Evolutionary conservation across 2,888 invertebrate species (phyloP).

Genomic region (Beris morrisii): DNA sequence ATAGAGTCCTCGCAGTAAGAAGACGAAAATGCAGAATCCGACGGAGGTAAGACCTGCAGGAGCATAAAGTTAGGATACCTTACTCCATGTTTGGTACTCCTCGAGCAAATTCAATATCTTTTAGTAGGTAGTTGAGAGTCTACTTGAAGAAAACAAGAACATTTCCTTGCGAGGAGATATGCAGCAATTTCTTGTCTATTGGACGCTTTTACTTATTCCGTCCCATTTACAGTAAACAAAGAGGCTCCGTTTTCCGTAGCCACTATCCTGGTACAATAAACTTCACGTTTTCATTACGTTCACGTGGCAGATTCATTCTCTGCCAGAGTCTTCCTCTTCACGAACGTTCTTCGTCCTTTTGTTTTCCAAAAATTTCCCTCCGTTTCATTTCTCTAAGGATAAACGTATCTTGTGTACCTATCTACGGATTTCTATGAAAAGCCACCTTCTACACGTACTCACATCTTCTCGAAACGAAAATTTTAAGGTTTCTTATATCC

Average conservation of each 20-base stretch:
- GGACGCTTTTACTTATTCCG: slow-evolving; percentile 4
- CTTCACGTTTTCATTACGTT: slow-evolving; percentile 24
- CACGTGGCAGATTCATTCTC: slow-evolving; percentile 12
- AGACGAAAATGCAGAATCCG: neutral
- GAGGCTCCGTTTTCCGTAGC: neutral
- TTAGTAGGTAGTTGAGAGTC: neutral
- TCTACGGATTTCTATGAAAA: too few relatives aligned
- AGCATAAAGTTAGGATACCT: neutral
- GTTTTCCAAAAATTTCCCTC: slow-evolving; percentile 14
- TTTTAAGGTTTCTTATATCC: too few relatives aligned
- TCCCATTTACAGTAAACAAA: slow-evolving; percentile 20
- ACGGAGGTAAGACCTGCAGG: neutral
- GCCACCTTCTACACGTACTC: too few relatives aligned
- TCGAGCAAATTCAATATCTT: slow-evolving; percentile 30
- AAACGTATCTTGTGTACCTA: neutral
- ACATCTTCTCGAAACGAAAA: too few relatives aligned
- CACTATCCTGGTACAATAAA: slow-evolving; percentile 21
- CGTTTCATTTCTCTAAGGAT: neutral
- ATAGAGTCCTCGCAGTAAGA: too few relatives aligned
- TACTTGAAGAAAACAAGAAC: slow-evolving; percentile 18
- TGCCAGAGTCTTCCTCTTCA: neutral
- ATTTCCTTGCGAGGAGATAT: neutral
- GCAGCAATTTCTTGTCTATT: slow-evolving; percentile 9
- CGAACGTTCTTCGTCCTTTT: slow-evolving; percentile 13
- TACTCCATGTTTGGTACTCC: slow-evolving; percentile 7